Conservation (phyloP, 2,888 invertebrate genomes). For the Acleris holmiana region DNA sequence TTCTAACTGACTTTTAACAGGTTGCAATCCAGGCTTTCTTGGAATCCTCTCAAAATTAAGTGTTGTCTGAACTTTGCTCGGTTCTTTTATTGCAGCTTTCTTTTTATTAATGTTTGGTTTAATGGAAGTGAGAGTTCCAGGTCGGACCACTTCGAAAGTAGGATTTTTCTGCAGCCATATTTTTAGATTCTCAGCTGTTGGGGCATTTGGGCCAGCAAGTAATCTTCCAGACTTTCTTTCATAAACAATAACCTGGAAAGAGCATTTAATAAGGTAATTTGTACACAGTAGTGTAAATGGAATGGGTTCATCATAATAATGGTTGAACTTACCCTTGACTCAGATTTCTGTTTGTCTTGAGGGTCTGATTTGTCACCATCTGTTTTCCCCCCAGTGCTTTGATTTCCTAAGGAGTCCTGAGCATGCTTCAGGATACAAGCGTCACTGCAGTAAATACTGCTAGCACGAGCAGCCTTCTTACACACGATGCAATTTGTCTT, state of each 20-base stretch:
- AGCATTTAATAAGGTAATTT: conserved; percentile 9
- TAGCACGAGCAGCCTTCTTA: conserved; percentile 89
- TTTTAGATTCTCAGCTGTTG: conserved; percentile 90
- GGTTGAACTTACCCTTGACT: conserved; percentile 66
- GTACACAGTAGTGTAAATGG: not conserved
- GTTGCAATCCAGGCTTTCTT: conserved; percentile 51
- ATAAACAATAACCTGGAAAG: conserved; percentile 89
- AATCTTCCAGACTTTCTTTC: conserved; percentile 91
- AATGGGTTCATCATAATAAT: not conserved
- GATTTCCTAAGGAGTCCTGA: conserved; percentile 84
- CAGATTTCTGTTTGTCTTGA: conserved; percentile 64
- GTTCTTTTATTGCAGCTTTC: conserved; percentile 54
- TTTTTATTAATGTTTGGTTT: conserved; percentile 66
- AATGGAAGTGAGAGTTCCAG: conserved; percentile 82
- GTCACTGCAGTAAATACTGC: conserved; percentile 95
- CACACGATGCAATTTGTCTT: conserved; percentile 89
- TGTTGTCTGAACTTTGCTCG: conserved; percentile 76
- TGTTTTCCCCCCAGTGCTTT: conserved; percentile 51
- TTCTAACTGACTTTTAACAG: conserved; percentile 50
- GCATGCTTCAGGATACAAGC: conserved; percentile 94
- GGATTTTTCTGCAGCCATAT: conserved; percentile 95
- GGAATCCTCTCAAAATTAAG: conserved; percentile 76
- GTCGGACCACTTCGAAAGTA: conserved; percentile 92
- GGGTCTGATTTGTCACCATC: conserved; percentile 57
- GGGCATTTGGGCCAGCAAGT: conserved; percentile 91